These are phyloP conservation scores for Artibeus lituratus DNA, from an alignment of 2,797 vertebrate genomes.

Conservation along the genomic window DNA sequence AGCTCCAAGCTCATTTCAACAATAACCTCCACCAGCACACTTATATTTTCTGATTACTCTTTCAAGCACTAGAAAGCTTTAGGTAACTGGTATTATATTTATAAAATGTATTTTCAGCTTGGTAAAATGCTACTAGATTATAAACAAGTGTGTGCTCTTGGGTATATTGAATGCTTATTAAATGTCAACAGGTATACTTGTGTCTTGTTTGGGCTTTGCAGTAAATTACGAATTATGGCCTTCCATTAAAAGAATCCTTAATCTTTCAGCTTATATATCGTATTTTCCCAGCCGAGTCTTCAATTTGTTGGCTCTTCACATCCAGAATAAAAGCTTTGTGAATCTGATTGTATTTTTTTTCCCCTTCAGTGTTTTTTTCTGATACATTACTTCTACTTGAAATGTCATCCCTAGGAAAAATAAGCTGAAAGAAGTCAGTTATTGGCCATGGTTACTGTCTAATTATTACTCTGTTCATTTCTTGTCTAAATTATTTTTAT, in stretches of 20 bases:
- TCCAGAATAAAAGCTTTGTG: background rate
- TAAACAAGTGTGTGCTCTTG: slow-evolving; percentile 12
- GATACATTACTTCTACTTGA: background rate
- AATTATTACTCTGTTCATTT: background rate
- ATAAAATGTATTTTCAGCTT: slow-evolving; percentile 50
- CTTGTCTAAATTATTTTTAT: background rate
- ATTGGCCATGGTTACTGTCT: background rate
- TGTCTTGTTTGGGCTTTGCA: slow-evolving; percentile 4
- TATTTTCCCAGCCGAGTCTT: background rate
- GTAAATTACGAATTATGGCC: background rate
- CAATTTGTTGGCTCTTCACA: slow-evolving; percentile 33
- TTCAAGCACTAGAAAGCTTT: slow-evolving; percentile 34
- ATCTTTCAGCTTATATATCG: background rate
- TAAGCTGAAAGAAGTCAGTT: background rate
- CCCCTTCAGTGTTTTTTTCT: background rate
- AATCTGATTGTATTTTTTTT: background rate
- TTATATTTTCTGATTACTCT: slow-evolving; percentile 47
- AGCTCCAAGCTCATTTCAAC: slow-evolving; percentile 3
- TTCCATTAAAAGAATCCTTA: background rate
- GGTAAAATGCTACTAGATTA: slow-evolving; percentile 39
- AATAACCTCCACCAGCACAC: background rate
- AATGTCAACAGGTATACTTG: slow-evolving; percentile 8
- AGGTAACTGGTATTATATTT: background rate
- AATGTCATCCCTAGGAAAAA: slow-evolving; percentile 31
- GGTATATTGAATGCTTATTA: background rate